These are phyloP conservation scores for Microcebus ravelobensis DNA, from an alignment of 2,113 vertebrate species.

Conservation along the genomic window DNA sequence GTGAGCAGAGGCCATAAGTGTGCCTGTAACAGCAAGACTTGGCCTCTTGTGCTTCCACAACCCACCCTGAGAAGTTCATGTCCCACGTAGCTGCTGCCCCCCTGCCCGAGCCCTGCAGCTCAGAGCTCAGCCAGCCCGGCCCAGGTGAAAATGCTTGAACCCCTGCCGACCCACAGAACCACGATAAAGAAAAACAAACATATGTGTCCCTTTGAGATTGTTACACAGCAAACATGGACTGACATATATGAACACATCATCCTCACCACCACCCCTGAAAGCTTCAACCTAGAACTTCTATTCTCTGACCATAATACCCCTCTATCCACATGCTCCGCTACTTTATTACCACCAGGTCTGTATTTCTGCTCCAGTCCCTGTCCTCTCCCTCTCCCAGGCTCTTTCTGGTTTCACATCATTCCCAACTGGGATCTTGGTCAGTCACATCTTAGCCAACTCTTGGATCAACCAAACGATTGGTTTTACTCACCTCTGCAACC, in stretches of 20 bases:
- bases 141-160: neutral
- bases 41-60: neutral
- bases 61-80: neutral
- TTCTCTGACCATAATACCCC: neutral
- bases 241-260: neutral
- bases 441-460: neutral
- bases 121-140: neutral
- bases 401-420: neutral
- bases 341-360: neutral
- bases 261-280: neutral
- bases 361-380: neutral
- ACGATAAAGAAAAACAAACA: neutral
- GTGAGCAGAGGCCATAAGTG: neutral
- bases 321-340: accelerated
- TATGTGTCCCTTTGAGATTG: neutral
- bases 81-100: neutral
- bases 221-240: neutral
- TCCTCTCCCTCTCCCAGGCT: neutral
- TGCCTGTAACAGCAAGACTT: neutral
- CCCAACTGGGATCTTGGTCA: neutral
- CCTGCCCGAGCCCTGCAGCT: neutral
- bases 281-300: neutral
- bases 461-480: neutral
- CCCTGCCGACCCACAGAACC: neutral
- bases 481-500: neutral